A percentile compares a stretch with the other conserved stretches of the same genome.
Evolutionary conservation across 2,113 vertebrate genomes (phyloP).

Genomic region (Raja brachyura): DNA sequence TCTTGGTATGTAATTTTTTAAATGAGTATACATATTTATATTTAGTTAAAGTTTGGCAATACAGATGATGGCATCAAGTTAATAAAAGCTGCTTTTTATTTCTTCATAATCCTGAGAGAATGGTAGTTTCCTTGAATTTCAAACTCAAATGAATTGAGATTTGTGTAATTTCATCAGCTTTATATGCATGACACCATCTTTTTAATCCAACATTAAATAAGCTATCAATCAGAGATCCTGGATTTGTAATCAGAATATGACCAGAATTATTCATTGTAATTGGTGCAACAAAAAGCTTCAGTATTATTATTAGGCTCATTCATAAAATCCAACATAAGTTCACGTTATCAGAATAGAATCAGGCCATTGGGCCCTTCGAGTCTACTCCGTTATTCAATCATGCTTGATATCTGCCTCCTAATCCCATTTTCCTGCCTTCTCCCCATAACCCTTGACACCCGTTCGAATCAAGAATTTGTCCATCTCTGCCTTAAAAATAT

Average conservation of each 20-base stretch:
- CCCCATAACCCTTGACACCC: no score
- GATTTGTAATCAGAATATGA: not conserved
- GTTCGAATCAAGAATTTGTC: no score
- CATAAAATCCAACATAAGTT: not conserved
- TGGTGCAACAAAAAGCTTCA: not conserved
- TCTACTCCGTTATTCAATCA: no score
- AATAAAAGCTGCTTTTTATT: not conserved
- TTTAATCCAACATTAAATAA: not conserved
- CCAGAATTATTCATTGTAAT: not conserved
- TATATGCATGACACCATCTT: not conserved
- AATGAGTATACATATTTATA: not conserved
- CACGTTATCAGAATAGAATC: no score
- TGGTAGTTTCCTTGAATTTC: not conserved
- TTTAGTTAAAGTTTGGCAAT: not conserved
- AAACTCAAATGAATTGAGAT: not conserved
- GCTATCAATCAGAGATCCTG: not conserved
- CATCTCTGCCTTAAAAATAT: no score
- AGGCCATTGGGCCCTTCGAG: no score
- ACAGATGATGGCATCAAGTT: not conserved
- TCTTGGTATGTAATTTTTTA: constrained; percentile 65
- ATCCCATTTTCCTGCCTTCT: no score
- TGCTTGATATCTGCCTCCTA: no score
- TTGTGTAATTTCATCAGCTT: not conserved
- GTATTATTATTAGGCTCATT: not conserved
- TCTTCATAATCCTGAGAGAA: not conserved